phyloP scores from a whole-genome alignment of 2,797 vertebrate genomes.

The Myoxocephalus aenaeus region DNA sequence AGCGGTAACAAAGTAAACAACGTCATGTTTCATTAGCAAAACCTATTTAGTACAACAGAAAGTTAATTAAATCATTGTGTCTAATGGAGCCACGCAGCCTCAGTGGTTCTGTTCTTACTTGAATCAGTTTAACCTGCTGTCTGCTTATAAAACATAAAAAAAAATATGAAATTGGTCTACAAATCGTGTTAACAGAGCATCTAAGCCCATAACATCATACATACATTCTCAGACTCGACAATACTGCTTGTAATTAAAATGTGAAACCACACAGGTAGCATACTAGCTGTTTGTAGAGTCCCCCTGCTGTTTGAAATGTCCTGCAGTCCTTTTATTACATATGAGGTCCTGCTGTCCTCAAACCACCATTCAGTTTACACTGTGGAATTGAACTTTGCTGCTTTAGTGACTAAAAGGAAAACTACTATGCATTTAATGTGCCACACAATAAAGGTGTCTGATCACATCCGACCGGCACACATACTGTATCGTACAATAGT shows the following conservation, averaged over 20 bases:
- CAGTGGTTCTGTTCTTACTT: conserved; percentile 5
- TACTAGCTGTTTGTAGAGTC: neutral
- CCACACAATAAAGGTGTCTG: neutral
- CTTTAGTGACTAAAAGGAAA: neutral
- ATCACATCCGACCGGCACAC: conserved; percentile 11
- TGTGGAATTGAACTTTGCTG: neutral
- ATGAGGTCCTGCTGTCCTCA: neutral
- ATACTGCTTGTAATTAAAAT: conserved; percentile 1
- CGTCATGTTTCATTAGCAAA: conserved; percentile 37
- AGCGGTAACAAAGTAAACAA: conserved; percentile 15
- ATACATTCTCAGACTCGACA: conserved; percentile 14
- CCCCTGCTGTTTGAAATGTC: neutral
- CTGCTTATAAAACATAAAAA: neutral
- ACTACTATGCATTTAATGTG: neutral
- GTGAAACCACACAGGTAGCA: no score
- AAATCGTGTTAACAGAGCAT: neutral
- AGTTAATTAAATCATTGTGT: neutral
- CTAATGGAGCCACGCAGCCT: neutral
- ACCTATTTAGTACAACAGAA: neutral
- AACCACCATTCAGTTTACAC: neutral
- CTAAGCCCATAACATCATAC: neutral
- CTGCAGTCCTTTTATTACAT: neutral
- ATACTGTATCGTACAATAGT: neutral
- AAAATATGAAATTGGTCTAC: conserved; percentile 1
- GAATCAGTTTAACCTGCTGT: neutral